Conservation (phyloP, 30 jellyfish, hydroid and myxozoan species). For the Turritopsis dohrnii region DNA sequence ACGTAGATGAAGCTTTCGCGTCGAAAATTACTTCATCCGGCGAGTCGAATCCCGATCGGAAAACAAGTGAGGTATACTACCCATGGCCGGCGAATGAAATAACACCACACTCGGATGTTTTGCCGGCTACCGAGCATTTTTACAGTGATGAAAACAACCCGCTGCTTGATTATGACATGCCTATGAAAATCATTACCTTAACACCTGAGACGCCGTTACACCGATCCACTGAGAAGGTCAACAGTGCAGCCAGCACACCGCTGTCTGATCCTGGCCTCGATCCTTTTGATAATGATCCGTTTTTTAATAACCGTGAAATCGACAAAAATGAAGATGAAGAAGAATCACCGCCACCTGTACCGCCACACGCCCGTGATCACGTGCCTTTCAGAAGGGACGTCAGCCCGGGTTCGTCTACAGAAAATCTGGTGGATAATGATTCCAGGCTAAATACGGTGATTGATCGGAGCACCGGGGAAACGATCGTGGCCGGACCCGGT, state of each 20-base stretch:
- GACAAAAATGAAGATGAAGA: not conserved
- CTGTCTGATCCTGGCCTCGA: not conserved
- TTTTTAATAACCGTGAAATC: not conserved
- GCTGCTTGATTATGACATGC: slow-evolving; percentile 10
- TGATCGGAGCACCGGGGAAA: slow-evolving; percentile 53
- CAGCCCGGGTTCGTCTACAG: not conserved
- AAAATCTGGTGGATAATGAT: slow-evolving; percentile 19
- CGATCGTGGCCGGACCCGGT: slow-evolving; percentile 65
- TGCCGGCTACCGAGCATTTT: slow-evolving; percentile 14
- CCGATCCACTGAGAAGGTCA: not conserved
- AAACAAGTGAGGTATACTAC: slow-evolving; percentile 13
- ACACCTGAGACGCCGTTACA: not conserved
- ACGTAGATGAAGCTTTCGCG: not conserved
- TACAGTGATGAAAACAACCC: slow-evolving; percentile 3
- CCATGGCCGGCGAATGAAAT: slow-evolving; percentile 5
- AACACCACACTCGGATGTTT: not conserved
- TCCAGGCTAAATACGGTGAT: slow-evolving; percentile 37
- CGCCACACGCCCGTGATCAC: slow-evolving; percentile 17
- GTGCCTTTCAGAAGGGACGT: not conserved
- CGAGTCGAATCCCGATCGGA: not conserved
- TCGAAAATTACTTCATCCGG: not conserved
- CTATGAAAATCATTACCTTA: not conserved
- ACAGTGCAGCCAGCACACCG: slow-evolving; percentile 1
- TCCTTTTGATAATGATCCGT: slow-evolving; percentile 5
- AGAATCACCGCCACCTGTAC: slow-evolving; percentile 21